Conservation (phyloP, 2,113 vertebrate genomes). For the Rhagologus leucostigma region DNA sequence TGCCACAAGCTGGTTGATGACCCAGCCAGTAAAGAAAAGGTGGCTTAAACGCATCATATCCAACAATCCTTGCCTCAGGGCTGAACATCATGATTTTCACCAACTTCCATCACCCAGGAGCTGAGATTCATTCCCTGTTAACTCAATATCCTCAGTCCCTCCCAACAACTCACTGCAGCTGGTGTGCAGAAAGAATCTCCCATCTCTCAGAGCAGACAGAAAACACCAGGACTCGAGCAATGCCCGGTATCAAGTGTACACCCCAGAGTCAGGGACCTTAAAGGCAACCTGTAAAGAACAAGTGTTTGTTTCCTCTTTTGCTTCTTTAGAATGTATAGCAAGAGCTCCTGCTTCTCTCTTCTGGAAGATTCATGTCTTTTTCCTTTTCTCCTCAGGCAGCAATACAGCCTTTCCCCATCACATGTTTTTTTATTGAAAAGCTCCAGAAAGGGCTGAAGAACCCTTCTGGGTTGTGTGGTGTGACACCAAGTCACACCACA, state of each 20-base stretch:
- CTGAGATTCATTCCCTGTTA: conserved; percentile 25
- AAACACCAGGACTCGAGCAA: conserved; percentile 11
- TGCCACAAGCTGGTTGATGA: neutral
- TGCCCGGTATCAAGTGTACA: conserved; percentile 10
- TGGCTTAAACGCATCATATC: conserved; percentile 10
- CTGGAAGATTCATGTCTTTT: neutral
- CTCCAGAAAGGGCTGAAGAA: neutral
- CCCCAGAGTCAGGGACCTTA: conserved; percentile 66
- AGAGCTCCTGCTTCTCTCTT: neutral
- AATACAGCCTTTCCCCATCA: neutral
- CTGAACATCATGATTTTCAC: neutral
- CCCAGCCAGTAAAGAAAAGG: conserved; percentile 18
- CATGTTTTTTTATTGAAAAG: neutral
- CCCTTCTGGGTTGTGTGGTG: no score
- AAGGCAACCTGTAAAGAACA: conserved; percentile 49
- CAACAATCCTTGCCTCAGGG: conserved; percentile 31
- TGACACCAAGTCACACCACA: neutral
- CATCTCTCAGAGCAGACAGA: conserved; percentile 10
- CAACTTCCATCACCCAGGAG: conserved; percentile 6
- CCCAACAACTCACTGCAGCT: conserved; percentile 18
- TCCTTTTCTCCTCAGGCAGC: neutral
- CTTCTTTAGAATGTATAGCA: conserved; percentile 13
- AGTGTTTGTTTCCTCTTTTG: conserved; percentile 44
- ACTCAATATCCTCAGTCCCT: neutral
- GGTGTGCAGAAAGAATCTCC: conserved; percentile 10